These are phyloP conservation scores for Pollachius pollachius DNA, from an alignment of 2,113 vertebrate genomes.

Conservation along the genomic window DNA sequence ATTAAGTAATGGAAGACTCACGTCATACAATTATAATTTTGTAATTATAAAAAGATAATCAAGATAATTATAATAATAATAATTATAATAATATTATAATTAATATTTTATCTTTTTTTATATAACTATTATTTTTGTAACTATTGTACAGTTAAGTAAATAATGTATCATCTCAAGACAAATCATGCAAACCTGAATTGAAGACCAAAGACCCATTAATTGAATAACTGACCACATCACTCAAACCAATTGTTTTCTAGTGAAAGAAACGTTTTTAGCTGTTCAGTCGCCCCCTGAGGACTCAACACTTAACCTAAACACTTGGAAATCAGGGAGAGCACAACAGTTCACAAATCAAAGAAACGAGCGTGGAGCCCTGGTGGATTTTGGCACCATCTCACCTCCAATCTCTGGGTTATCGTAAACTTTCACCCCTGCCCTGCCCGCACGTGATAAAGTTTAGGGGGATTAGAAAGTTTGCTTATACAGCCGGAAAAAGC, in stretches of 20 bases:
- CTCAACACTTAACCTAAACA: conserved; percentile 4
- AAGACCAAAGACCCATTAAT: no score
- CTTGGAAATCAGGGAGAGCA: conserved; percentile 16
- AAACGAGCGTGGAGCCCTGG: not conserved
- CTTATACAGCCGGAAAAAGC: conserved; percentile 40
- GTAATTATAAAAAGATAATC: no score
- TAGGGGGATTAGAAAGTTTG: conserved; percentile 39
- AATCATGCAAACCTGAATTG: no score
- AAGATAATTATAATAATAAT: no score
- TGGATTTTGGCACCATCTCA: conserved; percentile 16
- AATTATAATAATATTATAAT: no score
- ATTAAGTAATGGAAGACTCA: not conserved
- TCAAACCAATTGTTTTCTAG: no score
- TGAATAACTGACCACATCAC: no score
- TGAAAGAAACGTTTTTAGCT: no score
- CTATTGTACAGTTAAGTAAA: no score
- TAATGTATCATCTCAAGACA: no score
- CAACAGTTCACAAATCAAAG: conserved; percentile 4
- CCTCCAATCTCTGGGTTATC: conserved; percentile 33
- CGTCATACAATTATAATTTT: not conserved
- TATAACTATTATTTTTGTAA: no score
- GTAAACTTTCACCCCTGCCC: conserved; percentile 24
- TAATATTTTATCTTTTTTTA: no score
- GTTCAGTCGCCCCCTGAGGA: not conserved
- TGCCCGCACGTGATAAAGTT: conserved; percentile 29